These are phyloP conservation scores for Cebidichthys violaceus DNA, from an alignment of 2,113 vertebrate species.

Conservation along the genomic window DNA sequence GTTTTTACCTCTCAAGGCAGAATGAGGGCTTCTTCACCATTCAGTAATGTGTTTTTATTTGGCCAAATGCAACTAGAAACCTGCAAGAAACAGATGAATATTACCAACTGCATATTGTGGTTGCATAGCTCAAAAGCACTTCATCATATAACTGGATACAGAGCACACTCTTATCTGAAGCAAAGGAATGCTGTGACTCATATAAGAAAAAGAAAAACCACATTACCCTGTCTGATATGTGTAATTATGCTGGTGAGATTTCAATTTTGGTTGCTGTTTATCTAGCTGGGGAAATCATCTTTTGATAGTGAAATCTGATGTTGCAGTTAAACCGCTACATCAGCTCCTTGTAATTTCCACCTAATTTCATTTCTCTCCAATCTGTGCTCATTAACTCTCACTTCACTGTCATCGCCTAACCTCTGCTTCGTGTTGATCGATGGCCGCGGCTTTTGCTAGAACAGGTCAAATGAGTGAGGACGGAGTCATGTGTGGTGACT, in stretches of 20 bases:
- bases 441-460: neutral
- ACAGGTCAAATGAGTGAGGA: constrained; percentile 9
- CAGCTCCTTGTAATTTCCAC: constrained; percentile 28
- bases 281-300: constrained; percentile 48
- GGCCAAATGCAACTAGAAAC: neutral
- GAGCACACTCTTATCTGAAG: neutral
- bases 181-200: neutral
- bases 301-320: constrained; percentile 34
- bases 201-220: neutral
- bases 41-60: neutral
- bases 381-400: constrained; percentile 47
- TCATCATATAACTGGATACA: neutral
- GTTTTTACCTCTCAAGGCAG: constrained; percentile 1
- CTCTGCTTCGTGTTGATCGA: constrained; percentile 2
- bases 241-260: constrained; percentile 7
- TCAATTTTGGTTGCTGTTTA: constrained; percentile 36
- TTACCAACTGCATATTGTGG: neutral
- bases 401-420: constrained; percentile 8
- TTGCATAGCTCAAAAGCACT: neutral
- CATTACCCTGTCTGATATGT: neutral
- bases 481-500: neutral
- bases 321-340: constrained; percentile 31
- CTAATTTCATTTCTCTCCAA: constrained; percentile 52
- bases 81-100: neutral
- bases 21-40: neutral